phyloP scores from a whole-genome alignment of 2,888 invertebrate genomes.

The Rhyacophila evoluta region DNA sequence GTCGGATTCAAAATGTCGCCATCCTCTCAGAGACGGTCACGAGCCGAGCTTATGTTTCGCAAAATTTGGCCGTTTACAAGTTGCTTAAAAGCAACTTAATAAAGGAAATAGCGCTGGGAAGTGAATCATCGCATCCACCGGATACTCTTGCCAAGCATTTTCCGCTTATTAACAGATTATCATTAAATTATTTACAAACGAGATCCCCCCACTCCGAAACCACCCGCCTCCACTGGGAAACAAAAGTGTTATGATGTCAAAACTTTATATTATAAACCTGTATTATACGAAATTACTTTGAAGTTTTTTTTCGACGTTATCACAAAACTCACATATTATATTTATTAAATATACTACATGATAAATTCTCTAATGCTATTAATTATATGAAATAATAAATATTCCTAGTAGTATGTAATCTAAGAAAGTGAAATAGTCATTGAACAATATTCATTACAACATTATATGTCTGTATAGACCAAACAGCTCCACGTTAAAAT shows the following conservation, averaged over 20 bases:
- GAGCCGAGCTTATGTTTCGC: slow-evolving; percentile 43
- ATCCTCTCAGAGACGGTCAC: neutral
- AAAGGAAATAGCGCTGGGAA: slow-evolving; percentile 22
- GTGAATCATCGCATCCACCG: slow-evolving; percentile 20
- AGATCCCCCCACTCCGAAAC: neutral
- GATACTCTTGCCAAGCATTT: slow-evolving; percentile 16
- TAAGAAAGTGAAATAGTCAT: too few relatives aligned
- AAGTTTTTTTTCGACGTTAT: too few relatives aligned
- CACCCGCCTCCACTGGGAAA: neutral
- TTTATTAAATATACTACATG: too few relatives aligned
- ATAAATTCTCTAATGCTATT: too few relatives aligned
- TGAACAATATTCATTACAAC: too few relatives aligned
- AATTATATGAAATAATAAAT: too few relatives aligned
- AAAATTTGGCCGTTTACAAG: slow-evolving; percentile 50
- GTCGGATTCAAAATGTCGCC: neutral
- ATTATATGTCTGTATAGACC: too few relatives aligned
- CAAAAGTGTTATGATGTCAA: neutral
- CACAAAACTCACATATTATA: too few relatives aligned
- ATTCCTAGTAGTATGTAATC: too few relatives aligned
- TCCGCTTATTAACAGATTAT: slow-evolving; percentile 24
- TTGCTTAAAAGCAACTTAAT: slow-evolving; percentile 47
- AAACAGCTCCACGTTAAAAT: too few relatives aligned
- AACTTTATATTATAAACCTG: too few relatives aligned
- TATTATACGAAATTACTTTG: too few relatives aligned
- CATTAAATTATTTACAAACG: slow-evolving; percentile 21